Evolutionary conservation across 2,888 invertebrate species (phyloP).

Genomic region (Ametastegia equiseti): DNA sequence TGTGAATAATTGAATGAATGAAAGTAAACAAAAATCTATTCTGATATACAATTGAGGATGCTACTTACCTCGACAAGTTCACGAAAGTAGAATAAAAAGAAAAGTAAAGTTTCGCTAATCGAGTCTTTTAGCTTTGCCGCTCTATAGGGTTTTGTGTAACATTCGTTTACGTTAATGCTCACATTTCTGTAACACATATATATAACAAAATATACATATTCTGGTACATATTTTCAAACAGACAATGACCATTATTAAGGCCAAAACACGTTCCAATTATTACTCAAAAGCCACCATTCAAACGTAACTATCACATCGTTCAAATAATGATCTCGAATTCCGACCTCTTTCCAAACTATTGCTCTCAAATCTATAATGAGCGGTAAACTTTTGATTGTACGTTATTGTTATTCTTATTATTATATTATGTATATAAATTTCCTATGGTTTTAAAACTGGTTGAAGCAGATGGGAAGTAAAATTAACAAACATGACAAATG

Average conservation of each 20-base stretch:
- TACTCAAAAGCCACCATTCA: too few species aligned
- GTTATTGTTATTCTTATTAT: too few species aligned
- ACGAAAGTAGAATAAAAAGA: slow-evolving; percentile 73
- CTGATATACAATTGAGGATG: not conserved
- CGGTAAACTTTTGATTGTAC: too few species aligned
- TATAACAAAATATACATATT: not conserved
- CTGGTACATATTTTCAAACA: not conserved
- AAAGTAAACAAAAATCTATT: not conserved
- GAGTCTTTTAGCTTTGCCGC: slow-evolving; percentile 73
- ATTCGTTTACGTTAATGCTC: slow-evolving; percentile 70
- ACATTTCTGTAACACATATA: slow-evolving; percentile 71
- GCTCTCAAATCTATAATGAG: too few species aligned
- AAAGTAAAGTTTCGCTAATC: slow-evolving; percentile 72
- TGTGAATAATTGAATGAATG: not conserved
- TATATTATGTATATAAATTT: too few species aligned
- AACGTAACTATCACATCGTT: too few species aligned
- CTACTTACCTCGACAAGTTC: slow-evolving; percentile 71
- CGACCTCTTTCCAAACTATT: too few species aligned
- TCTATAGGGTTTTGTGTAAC: slow-evolving; percentile 71
- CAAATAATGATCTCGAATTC: too few species aligned
- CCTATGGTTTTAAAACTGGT: not conserved
- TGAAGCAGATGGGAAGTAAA: not conserved
- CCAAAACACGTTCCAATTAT: too few species aligned
- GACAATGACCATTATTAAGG: too few species aligned
- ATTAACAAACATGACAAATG: not conserved